Evolutionary conservation across 2,888 invertebrate genomes (phyloP), one percentile per base, ranked within the genome.

Genomic region (Sinopyrophorus schimmeli): DNA sequence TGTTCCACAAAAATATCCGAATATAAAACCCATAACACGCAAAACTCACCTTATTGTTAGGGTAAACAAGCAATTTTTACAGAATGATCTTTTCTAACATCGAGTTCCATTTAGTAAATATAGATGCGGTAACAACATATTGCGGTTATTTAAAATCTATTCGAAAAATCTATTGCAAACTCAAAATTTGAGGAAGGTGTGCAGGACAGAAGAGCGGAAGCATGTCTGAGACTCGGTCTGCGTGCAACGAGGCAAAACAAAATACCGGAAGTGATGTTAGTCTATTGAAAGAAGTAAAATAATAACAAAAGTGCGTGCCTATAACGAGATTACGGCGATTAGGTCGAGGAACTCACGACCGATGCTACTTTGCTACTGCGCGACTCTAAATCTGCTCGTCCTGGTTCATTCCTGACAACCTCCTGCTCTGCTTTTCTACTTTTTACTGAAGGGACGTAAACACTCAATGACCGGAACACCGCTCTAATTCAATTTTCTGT

Each of bases 341-440:
- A 60, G 62, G 60, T 63, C 63, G 60, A 59, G 55, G 62, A 48
- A 55, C 61, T 52, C 51, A 42, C 43, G 47, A 43, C 52, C 47
- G 47, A 18, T 32, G 52, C 20, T 30, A 18, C 39, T 32, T 38
- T 41, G 43, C 47, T 52, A 52, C 52, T 52, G 42, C 52, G 52
- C 46, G 34, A 11, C 38, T 20, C 17, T 24, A 34, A 38, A 30
- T 16, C 38, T 23, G 24, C 28, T 32, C 21, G 39, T 46, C 30
- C 31, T 37, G 46, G 37, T 47, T 47, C 39, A 34, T 26, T 47
- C 47, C 39, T 26, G 38, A n/a, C 35, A 43, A 48, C 48, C 48
- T 38, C 34, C 30, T 27, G 43, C 43, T 49, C 43, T 44, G 43
- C 43, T 49, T 49, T 49, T 34, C 38, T 30, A 30, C 28, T 31